Base-by-base conservation (phyloP, 64 coral and sea anemone species). In the Pocillopora verrucosa region DNA sequence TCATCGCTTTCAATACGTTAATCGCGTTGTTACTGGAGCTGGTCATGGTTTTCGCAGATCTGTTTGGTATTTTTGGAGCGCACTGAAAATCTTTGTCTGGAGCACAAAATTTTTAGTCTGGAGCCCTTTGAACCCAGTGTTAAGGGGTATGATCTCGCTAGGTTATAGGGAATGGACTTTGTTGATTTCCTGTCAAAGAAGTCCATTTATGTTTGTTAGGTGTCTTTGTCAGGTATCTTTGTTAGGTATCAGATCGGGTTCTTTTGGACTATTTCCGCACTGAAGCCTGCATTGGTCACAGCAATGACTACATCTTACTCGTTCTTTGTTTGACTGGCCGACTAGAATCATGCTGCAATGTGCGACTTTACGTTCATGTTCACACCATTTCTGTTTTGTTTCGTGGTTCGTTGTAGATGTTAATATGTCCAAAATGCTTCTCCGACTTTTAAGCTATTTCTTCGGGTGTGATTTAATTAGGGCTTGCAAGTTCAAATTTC, bases 81-180 rank as follows among this genome's bases (percentile, higher is more conserved):
- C 91, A 96, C 34, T 96, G 94, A 56, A 87, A 76, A 73, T 93
- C 60, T 24, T 80, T 65, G 3, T 78, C 80, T 11, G 82, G 70
- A 0, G 94, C 90, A 72, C 83, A 96, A 72, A 96, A 96, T 13
- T 93, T 78, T 63, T 88, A 58, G 10, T 93, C 88, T 25, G 91
- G 94, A 37, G 91, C 83, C 34, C 90, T 62, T 87, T 96, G 83
- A 80, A 90, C 1, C 62, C 76, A 0, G 88, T 93, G 70, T 96
- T 96, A 10, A 93, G 77, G 12, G 82, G 87, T n/a, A 96, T 96
- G 70, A 96, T 96, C 59, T 61, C 34, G 20, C 91, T 88, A 4
- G 93, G 80, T 7, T 91, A 93, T 25, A 96, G 76, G 57, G 69
- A 90, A 62, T 96, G 19, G 60, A 96, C 94, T 34, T 83, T 67